A percentile compares a stretch with the other conserved stretches of the same genome.
Conservation (phyloP, 2,888 invertebrate genomes). For the Acanthosepion lycidas region DNA sequence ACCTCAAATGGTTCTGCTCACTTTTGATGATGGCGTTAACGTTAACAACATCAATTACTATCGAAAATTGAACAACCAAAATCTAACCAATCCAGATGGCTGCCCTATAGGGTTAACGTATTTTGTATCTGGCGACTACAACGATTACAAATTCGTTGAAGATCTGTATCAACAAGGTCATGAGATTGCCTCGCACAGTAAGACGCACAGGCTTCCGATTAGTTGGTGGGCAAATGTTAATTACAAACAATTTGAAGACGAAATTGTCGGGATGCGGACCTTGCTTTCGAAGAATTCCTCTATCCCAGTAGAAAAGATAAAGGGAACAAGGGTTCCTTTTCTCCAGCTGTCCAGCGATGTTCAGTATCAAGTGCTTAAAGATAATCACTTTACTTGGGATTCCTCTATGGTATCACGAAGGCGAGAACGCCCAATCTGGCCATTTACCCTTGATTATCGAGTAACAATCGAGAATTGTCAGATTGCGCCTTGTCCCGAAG, state of each 20-base stretch:
- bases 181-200: constrained; percentile 97
- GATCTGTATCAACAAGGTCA: constrained; percentile 95
- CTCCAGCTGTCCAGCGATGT: constrained; percentile 90
- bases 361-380: constrained; percentile 94
- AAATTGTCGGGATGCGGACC: constrained; percentile 92
- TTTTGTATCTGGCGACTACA: constrained; percentile 99
- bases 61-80: constrained; percentile 53
- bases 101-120: constrained; percentile 88
- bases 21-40: constrained; percentile 64
- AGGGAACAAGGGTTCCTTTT: constrained; percentile 92
- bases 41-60: constrained; percentile 54
- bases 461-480: constrained; percentile 51
- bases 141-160: constrained; percentile 97
- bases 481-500: constrained; percentile 55
- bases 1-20: constrained; percentile 63
- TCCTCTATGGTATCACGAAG: constrained; percentile 87
- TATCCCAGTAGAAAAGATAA: constrained; percentile 86
- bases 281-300: constrained; percentile 86
- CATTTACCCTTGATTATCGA: constrained; percentile 88
- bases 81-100: constrained; percentile 79
- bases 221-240: constrained; percentile 83
- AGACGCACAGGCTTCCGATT: constrained; percentile 75
- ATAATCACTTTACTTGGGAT: constrained; percentile 91
- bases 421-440: constrained; percentile 84
- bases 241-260: constrained; percentile 92